Base-by-base conservation (phyloP, 2,888 invertebrate species). In the Idaea aversata region DNA sequence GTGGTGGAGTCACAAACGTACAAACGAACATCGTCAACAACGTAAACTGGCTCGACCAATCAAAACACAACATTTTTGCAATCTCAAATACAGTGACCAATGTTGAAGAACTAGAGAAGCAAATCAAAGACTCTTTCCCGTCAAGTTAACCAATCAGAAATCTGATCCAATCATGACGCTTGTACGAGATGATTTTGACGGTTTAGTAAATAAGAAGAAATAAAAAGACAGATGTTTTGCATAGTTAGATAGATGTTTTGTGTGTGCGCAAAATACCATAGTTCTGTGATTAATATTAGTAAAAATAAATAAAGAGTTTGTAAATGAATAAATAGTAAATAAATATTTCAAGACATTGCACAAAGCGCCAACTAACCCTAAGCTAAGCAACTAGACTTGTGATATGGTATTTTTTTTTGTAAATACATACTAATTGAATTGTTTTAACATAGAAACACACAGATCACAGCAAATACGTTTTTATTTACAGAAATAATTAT, bases 1-100 rank as follows among this genome's bases (percentile, higher is more conserved):
- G 59, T 5, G 59, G 59, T 59, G 59, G 59, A 59, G 34, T 34
- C 15, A 59, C 59, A 59, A 59, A 59, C 34, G 34, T 59, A 59
- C 59, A 59, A 15, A 59, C 59, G 3, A 59, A 59, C 59, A 59
- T 59, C 6, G 16, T 25, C 6, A 59, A 59, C 59, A 59, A 59
- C 59, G 59, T 59, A 10, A 34, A 25, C 10, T 16, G 16, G 34
- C 15, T 59, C 15, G 34, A 59, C 34, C 16, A 34, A 59, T 59
- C 59, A 25, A 34, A 13, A 59, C 59, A 59, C 13, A 16, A 59
- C 34, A 34, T 10, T 7, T 34, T 25, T 34, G 7, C 16, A 7
- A 10, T 25, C 13, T 25, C 59, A 0, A 25, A 25, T 34, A 25
- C 59, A 1, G 3, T 15, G 6, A 59, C 34, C 34, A 59, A 59